Evolutionary conservation across 2,888 invertebrate species (phyloP), one percentile per base, ranked within the genome.

Genomic region (Conomelus anceps): DNA sequence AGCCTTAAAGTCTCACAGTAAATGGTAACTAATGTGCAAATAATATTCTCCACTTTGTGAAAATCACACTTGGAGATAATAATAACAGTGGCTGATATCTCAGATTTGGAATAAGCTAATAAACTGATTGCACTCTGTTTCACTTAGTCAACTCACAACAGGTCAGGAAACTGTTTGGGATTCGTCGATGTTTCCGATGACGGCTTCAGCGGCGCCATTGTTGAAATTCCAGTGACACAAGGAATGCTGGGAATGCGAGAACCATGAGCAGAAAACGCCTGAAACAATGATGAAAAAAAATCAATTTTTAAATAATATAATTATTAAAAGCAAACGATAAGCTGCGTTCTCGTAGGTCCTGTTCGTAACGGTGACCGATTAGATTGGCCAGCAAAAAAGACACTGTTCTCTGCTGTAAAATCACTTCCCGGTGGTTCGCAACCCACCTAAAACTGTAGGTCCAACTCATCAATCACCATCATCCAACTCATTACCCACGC

Each of bases 241-340:
- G 92, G 92, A 89, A 93, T 93, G 89, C 92, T 92, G 22, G 92
- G 92, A 89, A 93, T 92, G 88, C 92, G 91, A 91, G 91, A 92
- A 23, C 92, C 92, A 91, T 92, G 92, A 22, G 92, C 91, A n/a
- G 92, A 92, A 89, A 92, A 92, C 86, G 92, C 92, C 91, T 92
- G 90, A 34, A 34, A 41, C 4, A 89, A 89, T 87, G n/a, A 9
- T 17, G 22, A 89, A 22, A 22, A 24, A 9, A 24, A 87, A 13
- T 22, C 22, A 87, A 87, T 23, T n/a, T n/a, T n/a, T n/a, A n/a
- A n/a, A n/a, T n/a, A n/a, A n/a, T n/a, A n/a, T n/a, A n/a, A n/a
- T n/a, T n/a, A n/a, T n/a, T n/a, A n/a, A n/a, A n/a, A n/a, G n/a
- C n/a, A n/a, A n/a, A n/a, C n/a, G n/a, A n/a, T n/a, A n/a, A n/a